Evolutionary conservation across 1,140 invertebrate species (phyloP).

Genomic region (Caenorhabditis tropicalis): DNA sequence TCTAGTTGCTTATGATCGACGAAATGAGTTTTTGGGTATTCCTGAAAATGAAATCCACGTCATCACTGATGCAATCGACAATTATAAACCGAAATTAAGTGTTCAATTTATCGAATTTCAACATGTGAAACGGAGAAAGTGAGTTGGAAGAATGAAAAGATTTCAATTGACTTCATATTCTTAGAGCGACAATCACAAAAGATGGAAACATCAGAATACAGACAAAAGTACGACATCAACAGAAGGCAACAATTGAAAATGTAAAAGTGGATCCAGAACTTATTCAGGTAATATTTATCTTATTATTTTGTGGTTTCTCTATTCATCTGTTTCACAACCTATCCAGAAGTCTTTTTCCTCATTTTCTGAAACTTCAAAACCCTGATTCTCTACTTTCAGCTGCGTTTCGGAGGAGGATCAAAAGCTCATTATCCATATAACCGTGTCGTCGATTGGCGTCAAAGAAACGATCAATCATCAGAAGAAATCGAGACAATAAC

Average conservation of each 20-base stretch:
- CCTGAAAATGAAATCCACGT: constrained; percentile 28
- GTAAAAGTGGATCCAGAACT: not conserved
- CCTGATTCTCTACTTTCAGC: too few relatives aligned
- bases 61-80: constrained; percentile 12
- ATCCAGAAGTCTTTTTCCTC: too few relatives aligned
- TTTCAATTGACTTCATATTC: not conserved
- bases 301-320: too few relatives aligned
- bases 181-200: not conserved
- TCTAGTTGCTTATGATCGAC: constrained; percentile 18
- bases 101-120: constrained; percentile 14
- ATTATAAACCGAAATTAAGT: constrained; percentile 21
- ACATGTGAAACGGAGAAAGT: constrained; percentile 28
- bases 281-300: constrained; percentile 3
- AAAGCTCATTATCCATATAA: constrained; percentile 14
- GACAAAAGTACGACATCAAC: not conserved
- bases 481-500: not conserved
- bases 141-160: not conserved
- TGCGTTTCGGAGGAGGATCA: constrained; percentile 9
- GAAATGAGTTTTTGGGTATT: constrained; percentile 15
- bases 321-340: too few relatives aligned
- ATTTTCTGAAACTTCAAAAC: too few relatives aligned
- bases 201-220: not conserved
- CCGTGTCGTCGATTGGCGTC: not conserved
- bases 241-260: constrained; percentile 33
- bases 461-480: not conserved